Evolutionary conservation across 2,888 invertebrate species (phyloP), one percentile per base, ranked within the genome.

Genomic region (Pyrrhosoma nymphula): DNA sequence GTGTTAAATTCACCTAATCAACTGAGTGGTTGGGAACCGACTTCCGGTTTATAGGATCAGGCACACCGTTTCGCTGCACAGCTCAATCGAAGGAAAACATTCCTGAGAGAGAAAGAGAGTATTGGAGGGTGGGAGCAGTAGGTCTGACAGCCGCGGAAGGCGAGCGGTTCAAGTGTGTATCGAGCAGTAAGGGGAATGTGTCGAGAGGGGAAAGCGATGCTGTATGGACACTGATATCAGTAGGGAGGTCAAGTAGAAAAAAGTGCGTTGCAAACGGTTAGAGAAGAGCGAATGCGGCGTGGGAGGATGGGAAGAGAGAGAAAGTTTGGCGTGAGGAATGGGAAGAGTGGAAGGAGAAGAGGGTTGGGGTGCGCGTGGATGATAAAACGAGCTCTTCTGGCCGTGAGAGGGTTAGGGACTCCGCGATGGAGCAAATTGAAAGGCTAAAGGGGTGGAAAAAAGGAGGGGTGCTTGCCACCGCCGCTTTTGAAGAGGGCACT

Each of bases 381-480:
- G 47, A 47, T 47, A 8, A 47, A 47, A 47, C 47, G 47, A 47
- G 47, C 47, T 47, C 47, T 47, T 8, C 47, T 47, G 47, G 47
- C 47, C 8, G 47, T 47, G 47, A 47, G 30, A 35, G 75, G 16
- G 18, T 14, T n/a, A 82, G 35, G 0, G 30, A 35, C 82, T 16
- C 35, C 18, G 82, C 35, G 35, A 82, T 82, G 82, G 82, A 30
- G 82, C 82, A 82, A 82, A 82, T 82, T 82, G 82, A 35, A 82
- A 82, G 82, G 82, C 30, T 82, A 82, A 82, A 35, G 82, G 82
- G 82, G 82, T 35, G 35, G 35, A 35, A 82, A 82, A 16, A 35
- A 82, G 82, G 35, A 30, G 82, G 30, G 16, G 82, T 6, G 0
- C 35, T 8, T 26, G 30, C 82, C n/a, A 26, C 82, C 35, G 26